Evolutionary conservation across 2,113 vertebrate genomes (phyloP), one percentile per base, ranked within the genome.

Genomic region (Lichenostomus cassidix): DNA sequence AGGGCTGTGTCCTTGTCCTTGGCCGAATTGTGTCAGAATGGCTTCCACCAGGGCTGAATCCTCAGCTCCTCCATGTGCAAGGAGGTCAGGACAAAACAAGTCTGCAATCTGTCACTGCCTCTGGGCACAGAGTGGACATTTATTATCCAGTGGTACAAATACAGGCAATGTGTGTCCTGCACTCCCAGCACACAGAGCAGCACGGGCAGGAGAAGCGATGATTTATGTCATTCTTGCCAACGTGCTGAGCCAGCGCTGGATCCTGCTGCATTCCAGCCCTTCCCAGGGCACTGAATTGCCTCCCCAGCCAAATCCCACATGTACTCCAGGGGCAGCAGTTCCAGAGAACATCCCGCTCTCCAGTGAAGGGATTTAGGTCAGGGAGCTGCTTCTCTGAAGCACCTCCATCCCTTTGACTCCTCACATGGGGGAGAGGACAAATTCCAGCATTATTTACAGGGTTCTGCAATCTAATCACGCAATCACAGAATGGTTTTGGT

Each of bases 81-180:
- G 27, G 39, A 90, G 70, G 70, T 52, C 92, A 92, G 59, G 60
- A 60, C 35, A 25, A 55, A 70, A 52, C 0, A 5, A 39, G 41
- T 18, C 9, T 4, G 47, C 10, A 13, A 79, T 88, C 47, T 55
- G 47, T 95, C 90, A 95, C 63, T 92, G 75, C 64, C 76, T 70
- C 15, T 0, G 0, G 59, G 46, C 39, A 47, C 5, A 0, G 42
- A 17, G 3, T 0, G 25, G 59, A 15, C 24, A 22, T 92, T 86
- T 33, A 67, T 95, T 71, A 90, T 39, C 49, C 7, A 0, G 0
- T 16, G 35, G 12, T 23, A 5, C 85, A 60, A 56, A 47, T 5
- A 1, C 11, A 12, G 75, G 46, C 82, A 77, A 33, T 0, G 1
- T 1, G 11, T 8, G 15, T 59, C 35, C 69, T 20, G 41, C 2